A percentile compares a stretch with the other conserved stretches of the same genome.
phyloP scores from a whole-genome alignment of 1,140 invertebrate species.

The Leptinotarsa lineolata region DNA sequence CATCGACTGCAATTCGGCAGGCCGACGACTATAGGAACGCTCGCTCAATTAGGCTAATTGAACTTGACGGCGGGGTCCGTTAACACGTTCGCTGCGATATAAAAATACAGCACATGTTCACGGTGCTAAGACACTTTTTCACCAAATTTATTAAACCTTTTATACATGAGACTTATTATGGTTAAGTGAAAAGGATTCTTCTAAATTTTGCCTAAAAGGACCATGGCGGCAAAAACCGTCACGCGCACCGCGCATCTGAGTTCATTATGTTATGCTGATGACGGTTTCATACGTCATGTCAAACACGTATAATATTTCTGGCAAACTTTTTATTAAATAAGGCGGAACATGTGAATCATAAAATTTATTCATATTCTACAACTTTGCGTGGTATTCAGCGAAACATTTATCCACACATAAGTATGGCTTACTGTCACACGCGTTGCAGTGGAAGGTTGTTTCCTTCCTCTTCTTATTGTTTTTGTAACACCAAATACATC shows the following conservation, averaged over 20 bases:
- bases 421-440: conserved; percentile 21
- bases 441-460: conserved; percentile 26
- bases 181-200: too few species aligned
- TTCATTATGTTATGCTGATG: not conserved
- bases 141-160: too few species aligned
- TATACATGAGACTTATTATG: too few species aligned
- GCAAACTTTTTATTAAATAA: not conserved
- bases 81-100: too few species aligned
- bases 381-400: not conserved
- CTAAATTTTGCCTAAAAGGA: too few species aligned
- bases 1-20: too few species aligned
- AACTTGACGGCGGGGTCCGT: too few species aligned
- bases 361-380: not conserved
- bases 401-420: conserved; percentile 21
- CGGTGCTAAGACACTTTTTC: too few species aligned
- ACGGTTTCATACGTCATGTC: not conserved
- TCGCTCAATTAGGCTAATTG: too few species aligned
- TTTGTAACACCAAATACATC: conserved; percentile 14
- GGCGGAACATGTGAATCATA: not conserved
- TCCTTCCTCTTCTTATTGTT: conserved; percentile 22
- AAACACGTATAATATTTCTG: not conserved
- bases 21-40: too few species aligned
- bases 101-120: too few species aligned
- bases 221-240: not conserved
- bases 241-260: not conserved